Evolutionary conservation across 2,888 invertebrate genomes (phyloP), one percentile per base, ranked within the genome.

Genomic region (Eubasilissa splendida): DNA sequence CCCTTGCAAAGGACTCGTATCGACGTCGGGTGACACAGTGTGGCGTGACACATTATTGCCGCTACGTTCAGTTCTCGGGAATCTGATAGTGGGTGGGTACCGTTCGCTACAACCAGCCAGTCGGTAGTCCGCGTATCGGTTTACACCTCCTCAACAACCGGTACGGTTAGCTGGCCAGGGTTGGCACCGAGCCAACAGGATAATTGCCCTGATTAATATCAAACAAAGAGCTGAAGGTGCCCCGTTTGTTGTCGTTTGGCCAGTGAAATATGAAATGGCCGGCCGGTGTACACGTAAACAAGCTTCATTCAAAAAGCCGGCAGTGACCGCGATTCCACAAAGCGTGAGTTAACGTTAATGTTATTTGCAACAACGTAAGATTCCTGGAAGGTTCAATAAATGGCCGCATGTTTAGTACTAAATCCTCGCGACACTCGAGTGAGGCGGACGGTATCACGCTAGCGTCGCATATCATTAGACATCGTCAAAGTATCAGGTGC

Each of bases 91-190:
- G 77, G 77, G 77, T 68, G 77, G 59, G 59, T 77, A 77, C 77
- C 77, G 77, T 77, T 77, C 77, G 59, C 31, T 52, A 68, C 77
- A 59, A 68, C 53, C 58, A 33, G 50, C 33, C 22, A 22, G 22
- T 9, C 58, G 11, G 71, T 53, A 31, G 54, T 14, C 22, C 53
- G 68, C 54, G 54, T 71, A 71, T 71, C 71, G 71, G 33, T 76
- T 56, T 77, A 77, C 77, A 58, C 77, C 77, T 77, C 70, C 77
- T 77, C 77, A 77, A 77, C 77, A 77, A 68, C 70, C 50, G 66
- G 56, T 68, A 70, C 77, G 58, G 77, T 77, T 68, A 77, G 77
- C 14, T 52, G 14, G 22, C 2, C 52, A 42, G 50, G 11, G 53
- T 4, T 70, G 71, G 71, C 71, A 11, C 53, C 12, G 71, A 5